Base-by-base conservation (phyloP, 2,113 vertebrate genomes). In the Phoxinus phoxinus region DNA sequence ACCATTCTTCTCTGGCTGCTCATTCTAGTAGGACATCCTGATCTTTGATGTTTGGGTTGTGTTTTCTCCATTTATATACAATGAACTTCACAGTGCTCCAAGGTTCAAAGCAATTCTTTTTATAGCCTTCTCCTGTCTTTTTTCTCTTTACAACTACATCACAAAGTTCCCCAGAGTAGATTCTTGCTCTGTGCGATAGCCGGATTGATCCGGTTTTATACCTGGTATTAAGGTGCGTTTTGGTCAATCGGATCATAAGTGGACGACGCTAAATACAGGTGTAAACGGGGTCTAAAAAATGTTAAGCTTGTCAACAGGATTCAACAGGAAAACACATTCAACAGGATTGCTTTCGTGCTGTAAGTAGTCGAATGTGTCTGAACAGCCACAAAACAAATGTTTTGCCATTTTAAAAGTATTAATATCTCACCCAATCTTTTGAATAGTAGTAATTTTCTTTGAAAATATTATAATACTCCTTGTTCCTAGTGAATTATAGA, bases 11-110 rank as follows among this genome's bases (percentile, higher is more conserved):
- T 51, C 44, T 30, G 25, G 46, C 15, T 53, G 48, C 44, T 53
- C 25, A 11, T 30, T 32, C 13, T 32, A 30, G 51, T 56, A 37
- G 76, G 56, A 79, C 77, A 79, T 81, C 78, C 78, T 81, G 41
- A 30, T 81, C 86, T 80, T 81, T 81, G 59, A 81, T 81, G 41
- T 81, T 41, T 81, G n/a, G 11, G 17, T 77, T 56, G 25, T 59
- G 32, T 73, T 46, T 25, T 73, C 71, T 76, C 25, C 3, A 32
- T 53, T 53, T 76, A 15, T 53, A 48, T 1, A 81, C 37, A 81
- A 63, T 81, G n/a, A 44, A 30, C 37, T 46, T 30, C 37, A 67
- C 23, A 41, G 37, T 27, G 41, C 56, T 81, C 78, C 19, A 48
- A 46, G 25, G 41, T 48, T 81, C 78, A 81, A 81, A 81, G 78